Percentiles rank a stretch among this genome's conserved stretches.
phyloP scores from a whole-genome alignment of 2,113 vertebrate species.

The Herpailurus yagouaroundi region DNA sequence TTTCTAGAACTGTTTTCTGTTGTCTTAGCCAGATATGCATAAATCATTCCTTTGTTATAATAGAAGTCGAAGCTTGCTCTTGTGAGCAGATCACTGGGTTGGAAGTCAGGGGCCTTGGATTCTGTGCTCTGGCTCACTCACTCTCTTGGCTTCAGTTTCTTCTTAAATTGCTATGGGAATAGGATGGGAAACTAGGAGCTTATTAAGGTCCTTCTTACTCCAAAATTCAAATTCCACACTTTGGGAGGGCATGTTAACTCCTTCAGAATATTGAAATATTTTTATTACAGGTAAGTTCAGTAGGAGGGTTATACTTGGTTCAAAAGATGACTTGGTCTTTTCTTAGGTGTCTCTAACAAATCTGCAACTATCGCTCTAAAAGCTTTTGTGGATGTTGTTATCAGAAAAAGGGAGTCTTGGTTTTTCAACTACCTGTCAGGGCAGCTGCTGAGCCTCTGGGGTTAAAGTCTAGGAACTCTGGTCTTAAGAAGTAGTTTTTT shows the following conservation, averaged over 20 bases:
- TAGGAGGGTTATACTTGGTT: background rate
- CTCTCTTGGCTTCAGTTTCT: background rate
- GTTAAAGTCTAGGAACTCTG: background rate
- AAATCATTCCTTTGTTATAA: conserved; percentile 13
- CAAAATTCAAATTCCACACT: background rate
- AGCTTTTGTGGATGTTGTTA: background rate
- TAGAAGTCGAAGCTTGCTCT: background rate
- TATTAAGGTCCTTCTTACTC: background rate
- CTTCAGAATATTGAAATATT: background rate
- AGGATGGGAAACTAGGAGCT: background rate
- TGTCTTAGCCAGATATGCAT: background rate
- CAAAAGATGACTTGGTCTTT: conserved; percentile 26
- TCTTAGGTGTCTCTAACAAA: background rate
- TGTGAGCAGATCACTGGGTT: background rate
- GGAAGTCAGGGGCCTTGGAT: background rate
- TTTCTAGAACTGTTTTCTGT: background rate
- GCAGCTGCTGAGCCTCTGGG: background rate
- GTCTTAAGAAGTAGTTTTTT: background rate
- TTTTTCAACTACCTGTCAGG: background rate
- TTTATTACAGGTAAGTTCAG: background rate
- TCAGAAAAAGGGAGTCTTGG: conserved; percentile 2
- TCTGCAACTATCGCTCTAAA: background rate
- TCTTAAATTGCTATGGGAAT: background rate
- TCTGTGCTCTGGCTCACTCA: background rate
- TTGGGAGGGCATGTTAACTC: background rate